Percentiles rank a stretch among this genome's conserved stretches.
phyloP scores from a whole-genome alignment of 2,888 invertebrate species.

The Orthosia incerta region DNA sequence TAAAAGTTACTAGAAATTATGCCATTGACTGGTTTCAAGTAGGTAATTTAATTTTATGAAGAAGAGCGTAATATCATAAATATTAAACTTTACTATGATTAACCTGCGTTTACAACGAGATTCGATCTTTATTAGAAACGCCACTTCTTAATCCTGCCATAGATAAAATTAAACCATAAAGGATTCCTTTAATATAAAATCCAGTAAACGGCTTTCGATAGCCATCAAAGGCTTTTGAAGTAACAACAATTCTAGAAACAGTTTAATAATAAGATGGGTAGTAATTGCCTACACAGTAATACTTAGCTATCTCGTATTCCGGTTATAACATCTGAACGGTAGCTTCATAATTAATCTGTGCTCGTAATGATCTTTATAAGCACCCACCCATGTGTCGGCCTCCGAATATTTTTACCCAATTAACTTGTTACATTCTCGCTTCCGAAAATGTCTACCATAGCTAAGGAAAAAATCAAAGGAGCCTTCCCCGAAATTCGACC shows the following conservation, averaged over 20 bases:
- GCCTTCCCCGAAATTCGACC: constrained; percentile 87
- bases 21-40: background rate
- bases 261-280: constrained; percentile 60
- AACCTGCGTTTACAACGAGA: constrained; percentile 26
- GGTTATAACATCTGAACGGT: constrained; percentile 76
- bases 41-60: constrained; percentile 17
- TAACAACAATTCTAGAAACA: constrained; percentile 63
- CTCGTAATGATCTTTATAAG: constrained; percentile 79
- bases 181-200: constrained; percentile 25
- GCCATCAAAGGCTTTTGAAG: constrained; percentile 54
- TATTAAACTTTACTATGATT: constrained; percentile 11
- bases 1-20: constrained; percentile 13
- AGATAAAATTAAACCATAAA: constrained; percentile 24
- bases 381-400: constrained; percentile 80
- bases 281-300: constrained; percentile 69
- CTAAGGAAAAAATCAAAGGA: constrained; percentile 79
- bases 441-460: constrained; percentile 85
- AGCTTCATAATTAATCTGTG: constrained; percentile 85
- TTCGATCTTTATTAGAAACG: constrained; percentile 39
- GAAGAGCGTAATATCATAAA: constrained; percentile 1
- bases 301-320: constrained; percentile 74
- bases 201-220: constrained; percentile 35
- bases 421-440: constrained; percentile 90
- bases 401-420: constrained; percentile 87
- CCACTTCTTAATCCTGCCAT: background rate